Evolutionary conservation across 2,113 vertebrate species (phyloP).

Genomic region (Plestiodon gilberti): DNA sequence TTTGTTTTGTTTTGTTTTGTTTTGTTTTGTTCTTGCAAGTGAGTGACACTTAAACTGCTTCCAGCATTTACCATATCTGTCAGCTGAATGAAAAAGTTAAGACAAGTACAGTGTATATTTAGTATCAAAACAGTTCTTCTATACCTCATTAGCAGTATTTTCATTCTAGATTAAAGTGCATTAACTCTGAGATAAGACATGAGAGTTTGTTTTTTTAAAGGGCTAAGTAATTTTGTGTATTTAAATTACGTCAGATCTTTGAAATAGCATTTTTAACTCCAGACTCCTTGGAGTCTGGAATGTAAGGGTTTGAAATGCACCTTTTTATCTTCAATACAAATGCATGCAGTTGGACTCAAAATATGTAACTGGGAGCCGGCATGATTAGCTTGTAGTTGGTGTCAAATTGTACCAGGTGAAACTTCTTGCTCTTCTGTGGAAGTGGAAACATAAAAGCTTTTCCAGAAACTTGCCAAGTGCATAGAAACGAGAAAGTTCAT

Average conservation of each 20-base stretch:
- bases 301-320: neutral
- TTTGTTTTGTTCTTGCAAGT: neutral
- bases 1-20: too few species aligned
- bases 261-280: neutral
- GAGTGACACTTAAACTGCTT: neutral
- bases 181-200: neutral
- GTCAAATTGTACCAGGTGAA: slow-evolving; percentile 5
- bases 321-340: neutral
- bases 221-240: neutral
- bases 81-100: neutral
- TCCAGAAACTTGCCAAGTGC: slow-evolving; percentile 64
- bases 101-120: neutral
- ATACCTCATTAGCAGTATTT: neutral
- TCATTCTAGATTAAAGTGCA: neutral
- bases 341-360: neutral
- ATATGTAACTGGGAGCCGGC: slow-evolving; percentile 20
- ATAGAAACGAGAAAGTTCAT: slow-evolving; percentile 33
- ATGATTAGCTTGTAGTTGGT: neutral
- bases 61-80: neutral
- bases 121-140: neutral
- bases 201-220: neutral
- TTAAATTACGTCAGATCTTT: neutral
- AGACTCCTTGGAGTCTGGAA: neutral
- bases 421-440: slow-evolving; percentile 45
- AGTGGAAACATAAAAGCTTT: slow-evolving; percentile 36